Conservation (phyloP, 1,140 invertebrate genomes). For the Teleopsis dalmanni region DNA sequence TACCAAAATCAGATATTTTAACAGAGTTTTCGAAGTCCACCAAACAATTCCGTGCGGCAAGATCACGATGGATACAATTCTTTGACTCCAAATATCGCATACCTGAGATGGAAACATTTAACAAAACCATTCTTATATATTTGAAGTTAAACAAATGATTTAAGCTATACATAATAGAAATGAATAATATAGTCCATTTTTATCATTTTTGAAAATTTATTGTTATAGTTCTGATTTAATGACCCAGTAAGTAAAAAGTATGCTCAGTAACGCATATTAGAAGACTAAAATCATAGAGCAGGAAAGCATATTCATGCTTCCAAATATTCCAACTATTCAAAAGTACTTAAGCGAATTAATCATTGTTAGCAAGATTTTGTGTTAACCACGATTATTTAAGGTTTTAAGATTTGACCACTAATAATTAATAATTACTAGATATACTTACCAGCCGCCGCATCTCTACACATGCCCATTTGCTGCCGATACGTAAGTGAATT, state of each 20-base stretch:
- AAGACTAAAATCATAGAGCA: neutral
- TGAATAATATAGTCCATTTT: too few species aligned
- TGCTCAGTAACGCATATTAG: too few species aligned
- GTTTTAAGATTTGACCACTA: neutral
- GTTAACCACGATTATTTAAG: neutral
- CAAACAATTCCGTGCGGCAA: slow-evolving; percentile 88
- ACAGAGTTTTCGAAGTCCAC: slow-evolving; percentile 72
- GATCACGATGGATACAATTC: slow-evolving; percentile 93
- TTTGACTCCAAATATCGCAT: slow-evolving; percentile 95
- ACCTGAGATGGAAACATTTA: slow-evolving; percentile 20
- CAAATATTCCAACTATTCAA: neutral
- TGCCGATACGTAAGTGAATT: slow-evolving; percentile 60
- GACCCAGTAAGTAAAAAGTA: too few species aligned
- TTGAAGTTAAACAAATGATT: neutral
- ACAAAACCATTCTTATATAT: neutral
- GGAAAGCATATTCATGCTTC: neutral
- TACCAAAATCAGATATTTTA: slow-evolving; percentile 97
- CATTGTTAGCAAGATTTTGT: neutral
- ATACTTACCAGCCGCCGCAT: slow-evolving; percentile 72
- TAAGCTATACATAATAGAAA: too few species aligned
- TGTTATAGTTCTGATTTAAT: too few species aligned
- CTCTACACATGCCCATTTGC: slow-evolving; percentile 83
- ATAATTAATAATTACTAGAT: neutral
- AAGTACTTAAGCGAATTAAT: neutral
- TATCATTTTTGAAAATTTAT: too few species aligned